phyloP scores from a whole-genome alignment of 2,113 vertebrate species.

The Caracal caracal region DNA sequence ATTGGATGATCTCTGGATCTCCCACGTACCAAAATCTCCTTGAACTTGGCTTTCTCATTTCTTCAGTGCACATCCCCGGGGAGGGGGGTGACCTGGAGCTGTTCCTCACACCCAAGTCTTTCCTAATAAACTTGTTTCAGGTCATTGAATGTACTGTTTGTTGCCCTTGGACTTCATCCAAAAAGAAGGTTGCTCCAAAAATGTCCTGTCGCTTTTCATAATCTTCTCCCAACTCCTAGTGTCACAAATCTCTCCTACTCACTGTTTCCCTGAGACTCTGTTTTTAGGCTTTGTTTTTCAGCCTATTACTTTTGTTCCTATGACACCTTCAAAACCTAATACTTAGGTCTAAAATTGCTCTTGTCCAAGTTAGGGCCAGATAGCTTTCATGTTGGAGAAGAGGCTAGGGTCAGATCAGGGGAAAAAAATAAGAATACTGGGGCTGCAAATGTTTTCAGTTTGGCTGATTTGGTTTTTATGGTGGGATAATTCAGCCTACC shows the following conservation, averaged over 20 bases:
- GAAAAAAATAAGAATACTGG: not conserved
- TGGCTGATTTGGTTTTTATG: not conserved
- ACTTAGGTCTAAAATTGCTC: not conserved
- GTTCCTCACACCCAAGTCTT: conserved; percentile 51
- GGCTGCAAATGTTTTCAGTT: not conserved
- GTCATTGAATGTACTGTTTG: conserved; percentile 22
- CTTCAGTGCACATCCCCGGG: not conserved
- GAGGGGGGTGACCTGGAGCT: not conserved
- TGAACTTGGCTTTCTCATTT: conserved; percentile 1
- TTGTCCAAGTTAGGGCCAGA: not conserved
- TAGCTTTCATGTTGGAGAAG: not conserved
- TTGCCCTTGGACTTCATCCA: conserved; percentile 20
- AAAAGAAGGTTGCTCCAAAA: conserved; percentile 21
- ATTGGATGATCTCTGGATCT: conserved; percentile 27
- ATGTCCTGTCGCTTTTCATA: not conserved
- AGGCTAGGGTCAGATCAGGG: not conserved
- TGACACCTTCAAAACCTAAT: conserved; percentile 55
- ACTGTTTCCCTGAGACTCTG: not conserved
- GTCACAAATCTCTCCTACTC: conserved; percentile 40
- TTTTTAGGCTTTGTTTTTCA: conserved; percentile 25
- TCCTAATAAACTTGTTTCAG: conserved; percentile 40
- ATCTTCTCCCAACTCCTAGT: not conserved
- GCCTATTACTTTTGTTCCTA: conserved; percentile 39
- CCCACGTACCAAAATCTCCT: conserved; percentile 32
- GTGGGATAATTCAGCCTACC: not conserved